Percentiles rank a stretch among this genome's conserved stretches.
Conservation (phyloP, 2,888 invertebrate genomes). For the Sicus ferrugineus region DNA sequence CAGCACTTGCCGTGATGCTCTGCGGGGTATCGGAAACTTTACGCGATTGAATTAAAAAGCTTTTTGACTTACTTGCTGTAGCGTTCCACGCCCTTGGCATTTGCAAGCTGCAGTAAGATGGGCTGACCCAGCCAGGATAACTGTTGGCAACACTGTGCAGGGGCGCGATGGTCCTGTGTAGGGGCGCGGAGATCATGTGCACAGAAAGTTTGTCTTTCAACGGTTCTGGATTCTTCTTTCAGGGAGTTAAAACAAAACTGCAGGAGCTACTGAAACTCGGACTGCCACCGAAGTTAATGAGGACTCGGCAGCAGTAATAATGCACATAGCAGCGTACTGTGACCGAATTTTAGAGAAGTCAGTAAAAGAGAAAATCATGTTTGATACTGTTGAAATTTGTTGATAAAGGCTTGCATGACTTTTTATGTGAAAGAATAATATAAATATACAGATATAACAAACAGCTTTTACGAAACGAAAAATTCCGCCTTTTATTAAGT, state of each 20-base stretch:
- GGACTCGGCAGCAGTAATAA: too few relatives aligned
- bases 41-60: conserved; percentile 27
- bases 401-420: too few relatives aligned
- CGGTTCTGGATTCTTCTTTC: neutral
- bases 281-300: too few relatives aligned
- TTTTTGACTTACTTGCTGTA: conserved; percentile 14
- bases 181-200: neutral
- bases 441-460: too few relatives aligned
- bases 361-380: too few relatives aligned
- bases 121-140: conserved; percentile 10
- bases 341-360: too few relatives aligned
- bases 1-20: neutral
- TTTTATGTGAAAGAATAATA: too few relatives aligned
- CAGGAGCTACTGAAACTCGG: too few relatives aligned
- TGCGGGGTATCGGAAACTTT: neutral
- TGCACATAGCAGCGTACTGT: too few relatives aligned
- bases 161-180: neutral
- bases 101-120: conserved; percentile 17
- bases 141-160: neutral
- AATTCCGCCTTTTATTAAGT: too few relatives aligned
- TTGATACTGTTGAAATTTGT: too few relatives aligned
- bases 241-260: neutral
- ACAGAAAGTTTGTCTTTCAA: neutral
- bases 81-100: conserved; percentile 33
- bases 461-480: too few relatives aligned